Base-by-base conservation (phyloP, 2,113 vertebrate genomes). In the Conger conger region DNA sequence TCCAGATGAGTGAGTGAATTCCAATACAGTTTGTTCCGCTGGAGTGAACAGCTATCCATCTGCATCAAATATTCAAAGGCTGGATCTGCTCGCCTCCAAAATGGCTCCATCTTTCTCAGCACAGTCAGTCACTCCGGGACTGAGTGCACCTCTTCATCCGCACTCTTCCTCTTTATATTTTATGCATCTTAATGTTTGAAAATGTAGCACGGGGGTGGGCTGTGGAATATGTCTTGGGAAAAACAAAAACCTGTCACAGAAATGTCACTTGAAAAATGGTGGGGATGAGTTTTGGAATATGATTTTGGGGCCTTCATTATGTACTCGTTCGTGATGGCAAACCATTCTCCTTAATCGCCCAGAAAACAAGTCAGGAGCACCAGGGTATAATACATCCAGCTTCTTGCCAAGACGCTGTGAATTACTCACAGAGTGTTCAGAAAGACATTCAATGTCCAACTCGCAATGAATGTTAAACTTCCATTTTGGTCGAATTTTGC, bases 51-150 rank as follows among this genome's bases (percentile, higher is more conserved):
- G 87, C 93, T 86, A 93, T 95, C 94, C 90, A 91, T 93, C 91
- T 91, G 89, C 93, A 95, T 95, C 93, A 95, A 95, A 95, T 94
- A 95, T 96, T 96, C 93, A 94, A 93, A 92, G 90, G 91, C 89
- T 89, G 88, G 86, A 89, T 88, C 92, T 91, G 92, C 91, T 92
- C 91, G 88, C 88, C 89, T 83, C 76, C 50, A 45, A 86, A 89
- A 92, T 84, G 90, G 90, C 88, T 85, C 40, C 86, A 90, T 91
- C 93, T 89, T 92, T 89, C 91, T 89, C 86, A 20, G 50, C 15
- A 27, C 79, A 45, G 40, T 15, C 27, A 45, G 79, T n/a, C 53
- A 23, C 82, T 50, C 42, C 37, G 83, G 84, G 79, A 76, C 60
- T 73, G 84, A 50, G 23, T 40, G 57, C 40, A 16, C 79, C 73